Evolutionary conservation across 2,888 invertebrate species (phyloP), one percentile per base, ranked within the genome.

Genomic region (Zaprionus bogoriensis): DNA sequence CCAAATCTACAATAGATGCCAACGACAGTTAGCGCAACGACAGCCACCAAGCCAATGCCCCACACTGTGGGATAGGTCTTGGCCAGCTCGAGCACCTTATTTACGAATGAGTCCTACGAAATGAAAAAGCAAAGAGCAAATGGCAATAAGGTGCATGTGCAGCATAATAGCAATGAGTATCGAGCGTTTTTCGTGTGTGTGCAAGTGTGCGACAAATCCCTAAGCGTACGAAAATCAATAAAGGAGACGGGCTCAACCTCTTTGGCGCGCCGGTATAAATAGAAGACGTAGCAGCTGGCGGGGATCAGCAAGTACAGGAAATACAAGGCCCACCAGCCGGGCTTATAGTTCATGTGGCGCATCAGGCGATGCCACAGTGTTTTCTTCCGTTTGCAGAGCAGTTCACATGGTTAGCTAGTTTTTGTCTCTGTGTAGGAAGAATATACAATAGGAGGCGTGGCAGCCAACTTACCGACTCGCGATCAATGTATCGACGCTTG

Each of bases 51-150:
- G 93, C 92, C 95, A 52, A 97, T 94, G 45, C 94, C 96, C 95
- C 97, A 98, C 86, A 98, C 92, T 95, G 97, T 97, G 25, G 98
- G 98, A 89, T 96, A 94, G 69, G 96, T 95, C 81, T 95, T 95
- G 66, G 96, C 95, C 88, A 94, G 94, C 88, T 93, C 93, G 86
- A 96, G 92, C 82, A 96, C 91, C 82, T 95, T 95, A 87, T 94
- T 94, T 91, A 97, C 92, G 83, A 95, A 92, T 71, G 95, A 95
- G 89, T 96, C 96, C 97, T 97, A 92, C 72, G 77, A 91, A 91
- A 77, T 66, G 55, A 44, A 61, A 67, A 44, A 63, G 61, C 47
- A 63, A 67, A 64, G 68, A 51, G 68, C 66, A 75, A 76, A 74
- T 48, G 71, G 77, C 77, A 62, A 60, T 65, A 77, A 59, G 44